A percentile compares a stretch with the other conserved stretches of the same genome.
Conservation (phyloP, 2,113 vertebrate genomes). For the Sinosuthora webbiana region DNA sequence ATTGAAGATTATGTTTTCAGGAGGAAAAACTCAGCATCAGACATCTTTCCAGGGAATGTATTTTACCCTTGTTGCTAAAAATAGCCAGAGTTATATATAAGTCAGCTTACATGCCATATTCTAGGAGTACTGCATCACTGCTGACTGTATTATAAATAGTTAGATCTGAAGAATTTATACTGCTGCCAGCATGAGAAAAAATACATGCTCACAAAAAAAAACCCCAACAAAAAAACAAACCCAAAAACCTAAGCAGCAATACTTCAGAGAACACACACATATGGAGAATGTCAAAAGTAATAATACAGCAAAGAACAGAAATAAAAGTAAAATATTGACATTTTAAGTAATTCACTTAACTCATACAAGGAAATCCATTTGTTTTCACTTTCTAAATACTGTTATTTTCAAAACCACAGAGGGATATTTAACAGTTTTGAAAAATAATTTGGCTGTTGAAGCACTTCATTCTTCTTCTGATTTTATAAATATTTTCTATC, state of each 20-base stretch:
- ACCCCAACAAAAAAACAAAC: not conserved
- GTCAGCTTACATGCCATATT: not conserved
- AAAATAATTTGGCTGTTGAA: not conserved
- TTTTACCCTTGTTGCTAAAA: conserved; percentile 22
- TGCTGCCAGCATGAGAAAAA: not conserved
- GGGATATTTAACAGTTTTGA: not conserved
- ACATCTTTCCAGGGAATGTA: not conserved
- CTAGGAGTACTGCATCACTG: not conserved
- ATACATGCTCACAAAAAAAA: not conserved
- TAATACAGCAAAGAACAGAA: not conserved
- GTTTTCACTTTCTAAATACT: not conserved
- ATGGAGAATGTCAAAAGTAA: not conserved
- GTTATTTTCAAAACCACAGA: not conserved
- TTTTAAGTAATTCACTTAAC: not conserved
- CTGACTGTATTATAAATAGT: conserved; percentile 15
- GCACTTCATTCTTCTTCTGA: not conserved
- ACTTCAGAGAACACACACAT: not conserved
- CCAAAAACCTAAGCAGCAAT: not conserved
- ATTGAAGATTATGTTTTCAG: conserved; percentile 22
- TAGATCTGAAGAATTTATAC: not conserved
- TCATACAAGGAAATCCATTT: not conserved
- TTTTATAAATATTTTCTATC: not conserved
- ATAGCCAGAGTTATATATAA: not conserved
- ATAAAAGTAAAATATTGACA: not conserved
- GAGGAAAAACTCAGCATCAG: not conserved